A percentile compares a stretch with the other conserved stretches of the same genome.
Evolutionary conservation across 2,888 invertebrate species (phyloP).

Genomic region (Eupithecia abbreviata): DNA sequence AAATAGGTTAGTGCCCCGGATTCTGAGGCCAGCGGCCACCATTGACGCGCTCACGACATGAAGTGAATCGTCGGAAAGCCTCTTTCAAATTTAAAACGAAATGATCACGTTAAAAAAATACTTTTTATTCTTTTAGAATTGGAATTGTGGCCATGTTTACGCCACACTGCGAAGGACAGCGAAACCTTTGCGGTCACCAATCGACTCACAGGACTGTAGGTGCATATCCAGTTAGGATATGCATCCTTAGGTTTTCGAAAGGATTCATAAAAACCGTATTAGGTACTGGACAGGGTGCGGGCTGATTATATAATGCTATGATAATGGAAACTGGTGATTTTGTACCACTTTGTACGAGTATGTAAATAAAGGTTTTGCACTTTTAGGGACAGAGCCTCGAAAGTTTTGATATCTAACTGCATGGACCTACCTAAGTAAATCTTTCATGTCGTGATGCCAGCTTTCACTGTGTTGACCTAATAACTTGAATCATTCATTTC

Average conservation of each 20-base stretch:
- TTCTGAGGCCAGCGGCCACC: constrained; percentile 53
- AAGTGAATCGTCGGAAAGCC: background rate
- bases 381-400: background rate
- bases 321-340: background rate
- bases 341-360: too few species aligned
- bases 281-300: background rate
- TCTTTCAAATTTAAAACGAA: background rate
- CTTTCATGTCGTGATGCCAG: background rate
- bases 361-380: too few species aligned
- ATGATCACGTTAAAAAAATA: too few species aligned
- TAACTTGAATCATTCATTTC: background rate
- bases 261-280: too few species aligned
- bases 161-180: background rate
- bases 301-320: background rate
- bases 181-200: background rate
- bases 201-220: too few species aligned
- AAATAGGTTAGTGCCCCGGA: constrained; percentile 64
- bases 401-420: background rate
- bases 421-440: background rate
- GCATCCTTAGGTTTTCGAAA: too few species aligned
- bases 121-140: background rate
- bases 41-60: constrained; percentile 48
- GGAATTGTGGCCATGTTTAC: background rate
- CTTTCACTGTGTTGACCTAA: background rate
- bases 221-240: too few species aligned